Base-by-base conservation (phyloP, 2,113 vertebrate species). In the Ramphastos sulfuratus region DNA sequence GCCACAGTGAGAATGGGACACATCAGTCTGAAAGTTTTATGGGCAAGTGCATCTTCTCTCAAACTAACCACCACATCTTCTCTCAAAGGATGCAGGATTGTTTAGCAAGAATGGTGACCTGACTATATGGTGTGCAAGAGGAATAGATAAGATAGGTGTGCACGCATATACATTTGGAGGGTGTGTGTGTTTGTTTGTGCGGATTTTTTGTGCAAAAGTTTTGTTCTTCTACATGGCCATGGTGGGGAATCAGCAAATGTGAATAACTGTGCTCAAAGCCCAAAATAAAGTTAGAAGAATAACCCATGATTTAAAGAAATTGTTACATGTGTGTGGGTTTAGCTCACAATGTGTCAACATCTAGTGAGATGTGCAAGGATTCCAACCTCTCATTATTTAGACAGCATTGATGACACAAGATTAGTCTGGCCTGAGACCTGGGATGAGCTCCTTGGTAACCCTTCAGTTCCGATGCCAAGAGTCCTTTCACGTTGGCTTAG, bases 391-490 rank as follows among this genome's bases (percentile, higher is more conserved):
- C 8, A 8, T 55, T 86, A 15, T 65, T 80, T 66, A 75, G 80
- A 31, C 16, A 59, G 3, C 20, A 50, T 9, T 27, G 27, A 20
- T 61, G 8, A 21, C n/a, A 18, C 0, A 2, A 10, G 4, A 7
- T 48, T 54, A 50, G 9, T 37, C 52, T 89, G 35, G 30, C 23
- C 61, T 58, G 25, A 74, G 9, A 59, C 17, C 19, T 63, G 63
- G 24, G 10, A 23, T 69, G 64, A 56, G 17, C 30, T 65, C 15
- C 60, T 80, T 69, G 20, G 48, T 63, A 71, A 27, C n/a, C 10
- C 39, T 87, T 15, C 23, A 64, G 42, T 74, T 11, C 35, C 3
- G 4, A 19, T 39, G 21, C 35, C 10, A 37, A 30, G 23, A 12
- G 6, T 70, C 16, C 21, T 85, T 54, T 58, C 48, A 20, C 7